Percentiles rank a stretch among this genome's conserved stretches.
phyloP scores from a whole-genome alignment of 2,113 vertebrate genomes.

The Myanophis thanlyinensis region DNA sequence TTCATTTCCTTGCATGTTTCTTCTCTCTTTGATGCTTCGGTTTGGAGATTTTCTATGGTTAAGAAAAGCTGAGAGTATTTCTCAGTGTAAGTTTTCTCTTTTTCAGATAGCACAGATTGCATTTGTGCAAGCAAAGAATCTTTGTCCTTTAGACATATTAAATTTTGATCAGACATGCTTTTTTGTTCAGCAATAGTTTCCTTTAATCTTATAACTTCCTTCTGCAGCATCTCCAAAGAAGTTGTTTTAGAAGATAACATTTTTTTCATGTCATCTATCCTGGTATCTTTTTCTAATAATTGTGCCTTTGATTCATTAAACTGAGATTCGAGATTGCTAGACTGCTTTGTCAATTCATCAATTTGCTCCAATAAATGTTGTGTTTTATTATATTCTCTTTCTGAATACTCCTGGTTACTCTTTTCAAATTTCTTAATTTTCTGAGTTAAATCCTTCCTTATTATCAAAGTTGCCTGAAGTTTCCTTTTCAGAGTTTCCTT shows the following conservation, averaged over 20 bases:
- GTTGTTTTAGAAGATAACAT: slow-evolving; percentile 53
- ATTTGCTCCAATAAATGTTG: slow-evolving; percentile 48
- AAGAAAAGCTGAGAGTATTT: slow-evolving; percentile 61
- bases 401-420: slow-evolving; percentile 61
- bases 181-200: slow-evolving; percentile 67
- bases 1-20: slow-evolving; percentile 44
- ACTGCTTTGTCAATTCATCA: slow-evolving; percentile 60
- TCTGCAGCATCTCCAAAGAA: slow-evolving; percentile 52
- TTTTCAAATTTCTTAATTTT: slow-evolving; percentile 76
- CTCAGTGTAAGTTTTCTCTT: slow-evolving; percentile 51
- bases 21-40: slow-evolving; percentile 57
- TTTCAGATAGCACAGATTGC: slow-evolving; percentile 59
- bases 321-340: slow-evolving; percentile 57
- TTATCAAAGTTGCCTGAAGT: slow-evolving; percentile 78
- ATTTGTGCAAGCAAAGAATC: slow-evolving; percentile 61
- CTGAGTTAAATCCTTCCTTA: slow-evolving; percentile 81
- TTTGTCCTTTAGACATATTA: slow-evolving; percentile 68
- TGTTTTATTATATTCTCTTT: slow-evolving; percentile 55
- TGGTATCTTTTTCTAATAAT: slow-evolving; percentile 66
- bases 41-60: slow-evolving; percentile 66
- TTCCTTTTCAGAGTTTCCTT: slow-evolving; percentile 82
- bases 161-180: slow-evolving; percentile 49
- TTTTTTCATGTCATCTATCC: slow-evolving; percentile 55
- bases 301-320: slow-evolving; percentile 65
- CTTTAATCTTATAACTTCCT: slow-evolving; percentile 52